These are phyloP conservation scores for Graphium colonna DNA, from an alignment of 2,888 invertebrate species.

Conservation along the genomic window DNA sequence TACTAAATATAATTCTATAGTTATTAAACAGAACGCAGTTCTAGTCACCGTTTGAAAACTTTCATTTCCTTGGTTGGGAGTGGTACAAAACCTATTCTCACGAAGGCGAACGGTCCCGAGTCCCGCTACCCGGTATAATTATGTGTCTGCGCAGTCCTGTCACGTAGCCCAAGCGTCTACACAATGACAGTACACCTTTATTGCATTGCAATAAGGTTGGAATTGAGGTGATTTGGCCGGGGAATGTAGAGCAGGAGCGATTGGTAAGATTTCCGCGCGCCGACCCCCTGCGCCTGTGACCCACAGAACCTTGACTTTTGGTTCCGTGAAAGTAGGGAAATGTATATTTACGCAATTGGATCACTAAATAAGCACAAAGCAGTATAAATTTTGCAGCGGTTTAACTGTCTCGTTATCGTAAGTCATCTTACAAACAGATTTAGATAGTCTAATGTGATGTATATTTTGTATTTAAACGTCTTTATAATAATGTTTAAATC, in stretches of 20 bases:
- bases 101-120: conserved; percentile 25
- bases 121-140: conserved; percentile 43
- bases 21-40: background rate
- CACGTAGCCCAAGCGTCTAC: conserved; percentile 47
- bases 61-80: conserved; percentile 19
- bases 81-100: conserved; percentile 24
- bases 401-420: too few relatives aligned
- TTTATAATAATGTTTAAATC: too few relatives aligned
- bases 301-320: conserved; percentile 64
- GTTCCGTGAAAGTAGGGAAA: conserved; percentile 62
- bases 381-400: too few relatives aligned
- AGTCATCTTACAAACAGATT: too few relatives aligned
- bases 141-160: conserved; percentile 43
- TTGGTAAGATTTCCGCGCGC: conserved; percentile 57
- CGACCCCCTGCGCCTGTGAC: conserved; percentile 67
- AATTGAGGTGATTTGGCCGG: conserved; percentile 30
- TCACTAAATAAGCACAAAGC: background rate
- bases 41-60: background rate
- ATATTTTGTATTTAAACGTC: too few relatives aligned
- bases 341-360: conserved; percentile 16
- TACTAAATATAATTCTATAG: too few relatives aligned
- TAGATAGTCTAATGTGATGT: too few relatives aligned
- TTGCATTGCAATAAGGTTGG: conserved; percentile 32
- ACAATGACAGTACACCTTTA: conserved; percentile 31
- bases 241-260: conserved; percentile 42